phyloP scores from a whole-genome alignment of 2,797 vertebrate genomes.

The Octomys mimax region DNA sequence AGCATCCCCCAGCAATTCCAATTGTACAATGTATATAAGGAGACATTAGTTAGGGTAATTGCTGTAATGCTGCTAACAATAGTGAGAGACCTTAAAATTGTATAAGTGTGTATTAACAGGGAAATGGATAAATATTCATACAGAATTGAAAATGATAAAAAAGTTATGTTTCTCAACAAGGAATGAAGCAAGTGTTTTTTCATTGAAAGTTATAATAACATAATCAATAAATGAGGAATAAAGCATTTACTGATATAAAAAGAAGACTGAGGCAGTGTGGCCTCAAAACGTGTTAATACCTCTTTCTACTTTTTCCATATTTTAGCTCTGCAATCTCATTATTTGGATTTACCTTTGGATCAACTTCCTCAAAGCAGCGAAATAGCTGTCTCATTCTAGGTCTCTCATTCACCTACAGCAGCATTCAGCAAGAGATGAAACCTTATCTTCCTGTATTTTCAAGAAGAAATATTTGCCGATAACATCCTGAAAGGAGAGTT shows the following conservation, averaged over 20 bases:
- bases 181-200: not conserved
- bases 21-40: not conserved
- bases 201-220: not conserved
- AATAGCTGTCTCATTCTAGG: not conserved
- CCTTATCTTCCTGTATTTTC: slow-evolving; percentile 23
- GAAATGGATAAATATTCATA: not conserved
- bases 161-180: not conserved
- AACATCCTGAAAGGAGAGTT: not conserved
- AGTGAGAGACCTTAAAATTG: not conserved
- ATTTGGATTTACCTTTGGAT: not conserved
- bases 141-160: not conserved
- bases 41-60: not conserved
- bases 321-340: not conserved
- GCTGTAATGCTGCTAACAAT: not conserved
- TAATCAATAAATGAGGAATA: not conserved
- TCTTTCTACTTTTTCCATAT: not conserved
- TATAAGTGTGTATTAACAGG: not conserved
- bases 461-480: not conserved
- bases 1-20: not conserved
- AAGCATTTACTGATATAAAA: not conserved
- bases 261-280: not conserved
- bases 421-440: not conserved
- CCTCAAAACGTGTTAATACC: not conserved
- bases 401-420: not conserved
- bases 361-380: not conserved